These are phyloP conservation scores for Penelope pileata DNA, from an alignment of 2,113 vertebrate genomes.

Conservation along the genomic window DNA sequence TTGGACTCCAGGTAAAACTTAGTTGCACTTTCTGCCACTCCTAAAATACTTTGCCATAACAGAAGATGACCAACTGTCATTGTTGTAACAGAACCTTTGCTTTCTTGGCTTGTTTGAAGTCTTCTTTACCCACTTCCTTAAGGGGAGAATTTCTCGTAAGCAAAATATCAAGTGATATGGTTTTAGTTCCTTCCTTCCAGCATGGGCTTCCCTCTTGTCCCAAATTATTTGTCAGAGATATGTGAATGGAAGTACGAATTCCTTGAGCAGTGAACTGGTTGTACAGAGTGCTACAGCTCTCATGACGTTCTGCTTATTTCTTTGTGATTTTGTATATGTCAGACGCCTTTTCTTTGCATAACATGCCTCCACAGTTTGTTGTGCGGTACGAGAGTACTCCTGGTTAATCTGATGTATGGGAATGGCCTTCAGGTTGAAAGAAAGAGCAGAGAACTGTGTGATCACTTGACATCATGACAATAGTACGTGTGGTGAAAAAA, in stretches of 20 bases:
- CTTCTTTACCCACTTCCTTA: not conserved
- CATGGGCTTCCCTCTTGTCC: not conserved
- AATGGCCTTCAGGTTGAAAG: not conserved
- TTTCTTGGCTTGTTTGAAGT: not conserved
- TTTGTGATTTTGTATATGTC: not conserved
- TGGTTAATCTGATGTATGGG: not conserved
- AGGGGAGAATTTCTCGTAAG: not conserved
- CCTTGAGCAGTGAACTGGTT: not conserved
- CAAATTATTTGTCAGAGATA: not conserved
- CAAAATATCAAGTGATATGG: not conserved
- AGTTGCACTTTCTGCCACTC: not conserved
- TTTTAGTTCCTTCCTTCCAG: not conserved
- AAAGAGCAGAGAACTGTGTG: not conserved
- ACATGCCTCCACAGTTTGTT: not conserved
- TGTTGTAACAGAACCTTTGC: not conserved
- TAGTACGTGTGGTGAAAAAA: not conserved
- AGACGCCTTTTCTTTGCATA: not conserved
- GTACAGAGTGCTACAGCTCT: not conserved
- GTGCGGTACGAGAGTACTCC: not conserved
- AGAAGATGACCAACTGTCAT: not conserved
- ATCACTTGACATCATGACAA: not conserved
- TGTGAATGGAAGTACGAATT: not conserved
- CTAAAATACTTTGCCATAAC: not conserved
- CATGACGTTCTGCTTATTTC: accelerated
- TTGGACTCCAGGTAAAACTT: not conserved